phyloP scores from a whole-genome alignment of 2,113 vertebrate genomes.

The Toxotes jaculatrix region DNA sequence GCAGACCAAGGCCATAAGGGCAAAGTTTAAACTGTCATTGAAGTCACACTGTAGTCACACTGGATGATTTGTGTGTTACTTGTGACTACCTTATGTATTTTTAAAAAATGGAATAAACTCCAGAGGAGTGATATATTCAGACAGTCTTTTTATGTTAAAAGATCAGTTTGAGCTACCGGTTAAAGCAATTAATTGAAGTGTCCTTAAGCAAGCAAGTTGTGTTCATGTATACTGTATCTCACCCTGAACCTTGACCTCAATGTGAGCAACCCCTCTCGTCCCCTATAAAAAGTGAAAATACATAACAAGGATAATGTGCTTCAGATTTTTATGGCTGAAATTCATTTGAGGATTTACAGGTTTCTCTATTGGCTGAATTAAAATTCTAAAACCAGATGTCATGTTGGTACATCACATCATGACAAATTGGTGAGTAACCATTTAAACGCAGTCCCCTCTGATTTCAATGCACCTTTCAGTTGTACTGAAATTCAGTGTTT shows the following conservation, averaged over 20 bases:
- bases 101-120: not conserved
- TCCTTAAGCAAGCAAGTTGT: not conserved
- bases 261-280: no score
- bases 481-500: not conserved
- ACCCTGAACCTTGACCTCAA: conserved; percentile 9
- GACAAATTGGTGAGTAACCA: not conserved
- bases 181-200: not conserved
- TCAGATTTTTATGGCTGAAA: not conserved
- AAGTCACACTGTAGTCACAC: conserved; percentile 41
- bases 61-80: conserved; percentile 1
- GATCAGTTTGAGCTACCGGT: not conserved
- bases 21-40: conserved; percentile 8
- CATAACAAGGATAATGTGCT: not conserved
- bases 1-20: conserved; percentile 22
- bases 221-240: not conserved
- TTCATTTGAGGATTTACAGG: not conserved
- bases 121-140: fast-evolving
- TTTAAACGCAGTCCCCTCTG: not conserved
- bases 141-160: not conserved
- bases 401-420: not conserved
- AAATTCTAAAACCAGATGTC: not conserved
- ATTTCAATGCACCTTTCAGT: not conserved
- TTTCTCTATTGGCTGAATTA: not conserved
- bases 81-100: not conserved
- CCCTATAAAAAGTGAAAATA: not conserved